Evolutionary conservation across 2,113 vertebrate genomes (phyloP).

Genomic region (Mus spicilegus): DNA sequence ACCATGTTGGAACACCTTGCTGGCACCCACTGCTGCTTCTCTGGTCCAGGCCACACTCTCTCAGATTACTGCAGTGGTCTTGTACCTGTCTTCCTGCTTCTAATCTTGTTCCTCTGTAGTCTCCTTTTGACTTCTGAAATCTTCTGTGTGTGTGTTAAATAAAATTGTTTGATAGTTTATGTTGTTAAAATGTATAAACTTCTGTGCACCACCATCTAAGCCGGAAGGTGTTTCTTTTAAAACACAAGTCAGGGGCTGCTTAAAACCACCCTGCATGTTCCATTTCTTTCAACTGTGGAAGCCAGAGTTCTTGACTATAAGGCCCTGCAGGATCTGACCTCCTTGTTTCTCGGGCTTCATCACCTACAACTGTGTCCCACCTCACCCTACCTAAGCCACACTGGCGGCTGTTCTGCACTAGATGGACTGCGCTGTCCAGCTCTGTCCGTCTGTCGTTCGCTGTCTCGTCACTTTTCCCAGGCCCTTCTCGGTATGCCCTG

Average conservation of each 20-base stretch:
- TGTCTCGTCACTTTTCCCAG: neutral
- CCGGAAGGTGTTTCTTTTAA: slow-evolving; percentile 30
- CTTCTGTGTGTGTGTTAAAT: neutral
- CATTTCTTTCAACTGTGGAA: neutral
- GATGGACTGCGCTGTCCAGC: neutral
- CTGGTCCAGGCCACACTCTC: neutral
- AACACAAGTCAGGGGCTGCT: neutral
- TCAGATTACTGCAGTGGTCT: neutral
- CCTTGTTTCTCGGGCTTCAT: neutral
- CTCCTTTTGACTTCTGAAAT: neutral
- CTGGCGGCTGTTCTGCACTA: neutral
- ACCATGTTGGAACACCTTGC: neutral
- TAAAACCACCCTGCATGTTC: neutral
- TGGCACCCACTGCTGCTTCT: neutral
- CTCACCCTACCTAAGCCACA: too few relatives aligned
- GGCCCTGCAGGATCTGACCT: neutral
- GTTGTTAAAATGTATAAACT: neutral
- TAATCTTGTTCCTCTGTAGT: neutral
- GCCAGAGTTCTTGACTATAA: neutral
- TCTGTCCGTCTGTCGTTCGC: neutral
- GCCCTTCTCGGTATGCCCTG: neutral
- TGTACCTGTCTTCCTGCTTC: neutral
- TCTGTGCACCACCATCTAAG: neutral
- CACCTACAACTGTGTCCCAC: neutral
- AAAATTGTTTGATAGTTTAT: neutral